Evolutionary conservation across 2,797 vertebrate genomes (phyloP).

Genomic region (Sphenopsis melanotis): DNA sequence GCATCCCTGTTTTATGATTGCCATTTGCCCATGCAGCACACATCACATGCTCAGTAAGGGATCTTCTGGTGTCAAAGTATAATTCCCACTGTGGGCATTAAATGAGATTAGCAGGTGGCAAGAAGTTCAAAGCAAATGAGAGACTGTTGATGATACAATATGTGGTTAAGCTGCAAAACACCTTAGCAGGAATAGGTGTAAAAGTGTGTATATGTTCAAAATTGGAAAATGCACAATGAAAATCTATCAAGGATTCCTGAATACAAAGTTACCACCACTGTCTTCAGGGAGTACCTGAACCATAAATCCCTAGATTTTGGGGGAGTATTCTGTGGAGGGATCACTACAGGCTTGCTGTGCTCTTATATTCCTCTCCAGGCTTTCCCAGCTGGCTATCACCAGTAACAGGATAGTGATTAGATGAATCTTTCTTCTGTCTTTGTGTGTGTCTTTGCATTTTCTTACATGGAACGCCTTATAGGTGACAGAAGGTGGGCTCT

Average conservation of each 20-base stretch:
- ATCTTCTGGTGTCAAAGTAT: neutral
- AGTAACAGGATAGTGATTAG: neutral
- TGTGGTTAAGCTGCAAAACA: neutral
- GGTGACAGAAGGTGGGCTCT: neutral
- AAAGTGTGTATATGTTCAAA: neutral
- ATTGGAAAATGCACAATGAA: neutral
- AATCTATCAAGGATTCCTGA: neutral
- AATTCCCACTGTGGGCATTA: neutral
- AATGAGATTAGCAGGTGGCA: slow-evolving; percentile 2
- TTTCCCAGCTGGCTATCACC: neutral
- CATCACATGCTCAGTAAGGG: neutral
- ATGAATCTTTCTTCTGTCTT: neutral
- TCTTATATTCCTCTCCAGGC: neutral
- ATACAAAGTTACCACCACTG: neutral
- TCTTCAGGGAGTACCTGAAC: neutral
- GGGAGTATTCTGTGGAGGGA: neutral
- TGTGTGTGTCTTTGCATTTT: neutral
- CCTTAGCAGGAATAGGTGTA: neutral
- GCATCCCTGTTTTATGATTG: neutral
- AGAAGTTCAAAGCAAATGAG: neutral
- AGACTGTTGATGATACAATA: neutral
- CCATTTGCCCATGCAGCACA: neutral
- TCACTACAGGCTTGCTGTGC: neutral
- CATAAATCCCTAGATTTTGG: neutral
- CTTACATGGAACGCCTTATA: neutral